These are phyloP conservation scores for Theonella swinhoei DNA, from an alignment of 37 sponge, comb jelly and placozoan genomes.

Conservation along the genomic window DNA sequence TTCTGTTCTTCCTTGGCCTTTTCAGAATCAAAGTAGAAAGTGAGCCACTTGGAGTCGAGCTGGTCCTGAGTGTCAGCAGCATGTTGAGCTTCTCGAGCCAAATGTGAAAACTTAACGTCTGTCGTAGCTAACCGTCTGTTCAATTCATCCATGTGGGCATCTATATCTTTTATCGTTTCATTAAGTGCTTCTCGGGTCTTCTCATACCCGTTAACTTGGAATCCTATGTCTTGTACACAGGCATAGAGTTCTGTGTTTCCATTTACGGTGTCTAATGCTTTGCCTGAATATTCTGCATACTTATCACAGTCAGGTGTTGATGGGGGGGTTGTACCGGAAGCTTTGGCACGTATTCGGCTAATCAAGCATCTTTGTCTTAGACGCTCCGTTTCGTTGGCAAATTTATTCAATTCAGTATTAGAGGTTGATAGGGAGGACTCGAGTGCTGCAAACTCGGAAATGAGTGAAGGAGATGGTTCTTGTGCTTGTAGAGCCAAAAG, in stretches of 20 bases:
- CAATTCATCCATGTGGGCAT: background rate
- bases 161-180: background rate
- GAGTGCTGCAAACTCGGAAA: background rate
- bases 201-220: slow-evolving; percentile 1
- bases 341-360: slow-evolving; percentile 10
- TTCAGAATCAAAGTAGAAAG: slow-evolving; percentile 37
- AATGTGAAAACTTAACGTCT: background rate
- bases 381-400: slow-evolving; percentile 1
- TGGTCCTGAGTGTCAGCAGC: slow-evolving; percentile 13
- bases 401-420: background rate
- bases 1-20: background rate
- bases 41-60: slow-evolving; percentile 35
- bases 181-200: background rate
- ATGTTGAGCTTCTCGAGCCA: slow-evolving; percentile 22
- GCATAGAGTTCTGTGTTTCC: slow-evolving; percentile 10
- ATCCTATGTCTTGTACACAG: slow-evolving; percentile 6
- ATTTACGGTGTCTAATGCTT: background rate
- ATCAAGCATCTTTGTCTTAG: slow-evolving; percentile 1
- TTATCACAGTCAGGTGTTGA: background rate
- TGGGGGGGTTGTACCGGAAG: background rate
- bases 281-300: background rate
- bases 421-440: background rate
- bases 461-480: background rate
- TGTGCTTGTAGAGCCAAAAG: background rate
- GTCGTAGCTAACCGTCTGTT: background rate